A percentile compares a stretch with the other conserved stretches of the same genome.
phyloP scores from a whole-genome alignment of 2,888 invertebrate genomes.

The Callimorpha dominula region DNA sequence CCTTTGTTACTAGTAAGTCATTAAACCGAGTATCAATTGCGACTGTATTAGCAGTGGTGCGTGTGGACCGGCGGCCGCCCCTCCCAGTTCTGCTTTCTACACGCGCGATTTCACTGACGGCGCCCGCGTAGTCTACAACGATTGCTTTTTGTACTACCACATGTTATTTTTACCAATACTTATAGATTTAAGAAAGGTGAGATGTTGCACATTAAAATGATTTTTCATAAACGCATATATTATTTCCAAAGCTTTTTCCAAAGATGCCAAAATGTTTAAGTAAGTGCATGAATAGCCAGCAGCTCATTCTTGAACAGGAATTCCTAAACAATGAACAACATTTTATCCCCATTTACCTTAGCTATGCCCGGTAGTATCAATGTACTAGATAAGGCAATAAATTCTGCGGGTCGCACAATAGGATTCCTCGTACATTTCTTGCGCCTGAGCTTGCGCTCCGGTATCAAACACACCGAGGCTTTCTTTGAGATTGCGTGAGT shows the following conservation, averaged over 20 bases:
- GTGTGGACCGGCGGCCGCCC: slow-evolving; percentile 67
- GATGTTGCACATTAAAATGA: slow-evolving; percentile 39
- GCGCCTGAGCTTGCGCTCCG: slow-evolving; percentile 57
- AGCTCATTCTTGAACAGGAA: slow-evolving; percentile 39
- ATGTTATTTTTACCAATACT: slow-evolving; percentile 78
- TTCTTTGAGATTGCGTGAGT: slow-evolving; percentile 74
- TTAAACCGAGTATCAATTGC: slow-evolving; percentile 54
- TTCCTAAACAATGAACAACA: slow-evolving; percentile 49
- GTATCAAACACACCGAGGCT: slow-evolving; percentile 66
- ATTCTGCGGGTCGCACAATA: slow-evolving; percentile 77
- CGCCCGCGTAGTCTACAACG: slow-evolving; percentile 53
- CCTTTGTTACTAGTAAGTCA: slow-evolving; percentile 25
- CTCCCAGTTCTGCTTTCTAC: slow-evolving; percentile 85
- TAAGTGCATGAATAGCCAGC: slow-evolving; percentile 14
- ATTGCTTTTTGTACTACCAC: slow-evolving; percentile 67
- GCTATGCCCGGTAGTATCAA: slow-evolving; percentile 60
- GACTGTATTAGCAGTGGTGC: slow-evolving; percentile 64
- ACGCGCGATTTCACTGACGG: slow-evolving; percentile 84
- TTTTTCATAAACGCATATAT: background rate
- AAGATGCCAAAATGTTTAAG: slow-evolving; percentile 10
- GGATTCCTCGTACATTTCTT: slow-evolving; percentile 76
- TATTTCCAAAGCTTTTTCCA: background rate
- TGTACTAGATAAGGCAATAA: slow-evolving; percentile 75
- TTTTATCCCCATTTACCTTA: slow-evolving; percentile 55
- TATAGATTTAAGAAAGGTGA: slow-evolving; percentile 65